These are phyloP conservation scores for Desoria tigrina DNA, from an alignment of 2,888 invertebrate species.

Conservation along the genomic window DNA sequence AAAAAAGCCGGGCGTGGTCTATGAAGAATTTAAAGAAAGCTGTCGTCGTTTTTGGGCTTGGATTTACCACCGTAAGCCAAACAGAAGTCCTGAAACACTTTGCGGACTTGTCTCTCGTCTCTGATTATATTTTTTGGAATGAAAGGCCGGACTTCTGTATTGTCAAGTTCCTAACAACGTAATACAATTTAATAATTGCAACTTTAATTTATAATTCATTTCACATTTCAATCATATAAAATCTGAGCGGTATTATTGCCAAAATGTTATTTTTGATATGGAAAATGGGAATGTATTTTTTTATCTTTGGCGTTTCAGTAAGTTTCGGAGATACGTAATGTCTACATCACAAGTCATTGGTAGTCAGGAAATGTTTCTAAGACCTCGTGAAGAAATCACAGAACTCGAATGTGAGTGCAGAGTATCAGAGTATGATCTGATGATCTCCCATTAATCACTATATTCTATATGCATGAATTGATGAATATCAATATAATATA, in stretches of 20 bases:
- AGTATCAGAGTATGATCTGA: too few species aligned
- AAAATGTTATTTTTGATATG: too few species aligned
- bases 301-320: not conserved
- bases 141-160: constrained; percentile 18
- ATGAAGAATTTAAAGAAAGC: not conserved
- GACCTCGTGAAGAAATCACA: not conserved
- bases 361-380: not conserved
- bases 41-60: constrained; percentile 14
- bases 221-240: too few species aligned
- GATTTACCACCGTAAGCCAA: not conserved
- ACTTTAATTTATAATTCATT: too few species aligned
- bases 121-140: constrained; percentile 21
- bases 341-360: not conserved
- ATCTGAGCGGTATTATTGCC: too few species aligned
- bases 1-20: not conserved
- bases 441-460: too few species aligned
- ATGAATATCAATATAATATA: too few species aligned
- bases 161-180: constrained; percentile 7
- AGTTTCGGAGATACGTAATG: not conserved
- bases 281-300: not conserved
- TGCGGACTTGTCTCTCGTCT: not conserved
- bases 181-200: not conserved
- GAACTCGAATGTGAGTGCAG: not conserved
- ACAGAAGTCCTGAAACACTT: constrained; percentile 9
- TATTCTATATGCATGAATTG: too few species aligned